A percentile compares a stretch with the other conserved stretches of the same genome.
phyloP scores from a whole-genome alignment of 2,797 vertebrate genomes.

The Sphenopsis melanotis region DNA sequence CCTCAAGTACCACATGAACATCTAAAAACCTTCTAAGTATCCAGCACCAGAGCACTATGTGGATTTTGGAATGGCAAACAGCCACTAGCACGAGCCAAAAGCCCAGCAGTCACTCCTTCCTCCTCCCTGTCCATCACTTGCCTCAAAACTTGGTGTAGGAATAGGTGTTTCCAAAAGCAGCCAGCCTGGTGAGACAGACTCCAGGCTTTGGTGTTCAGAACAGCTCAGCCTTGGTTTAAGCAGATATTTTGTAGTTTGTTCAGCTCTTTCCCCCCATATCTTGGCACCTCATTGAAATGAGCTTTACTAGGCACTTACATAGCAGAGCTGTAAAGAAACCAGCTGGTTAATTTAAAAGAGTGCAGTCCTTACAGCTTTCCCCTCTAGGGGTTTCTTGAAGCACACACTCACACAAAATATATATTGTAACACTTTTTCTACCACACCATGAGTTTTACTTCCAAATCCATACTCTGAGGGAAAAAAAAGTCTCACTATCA shows the following conservation, averaged over 20 bases:
- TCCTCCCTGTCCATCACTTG: neutral
- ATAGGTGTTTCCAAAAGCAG: neutral
- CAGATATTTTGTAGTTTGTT: neutral
- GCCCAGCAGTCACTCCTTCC: rapidly evolving
- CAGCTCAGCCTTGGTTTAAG: neutral
- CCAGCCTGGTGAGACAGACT: neutral
- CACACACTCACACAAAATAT: neutral
- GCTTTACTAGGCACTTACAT: neutral
- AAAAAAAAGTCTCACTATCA: neutral
- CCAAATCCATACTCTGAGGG: neutral
- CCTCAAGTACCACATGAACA: rapidly evolving
- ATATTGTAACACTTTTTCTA: neutral
- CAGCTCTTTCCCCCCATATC: neutral
- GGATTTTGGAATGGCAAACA: neutral
- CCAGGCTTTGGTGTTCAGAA: neutral
- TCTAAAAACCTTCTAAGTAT: neutral
- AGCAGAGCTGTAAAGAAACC: neutral
- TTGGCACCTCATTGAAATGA: neutral
- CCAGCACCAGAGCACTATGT: neutral
- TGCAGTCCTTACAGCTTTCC: neutral
- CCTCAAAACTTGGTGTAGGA: neutral
- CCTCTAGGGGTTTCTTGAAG: neutral
- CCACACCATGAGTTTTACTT: neutral
- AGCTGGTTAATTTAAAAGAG: neutral
- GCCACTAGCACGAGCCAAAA: neutral